These are phyloP conservation scores for Papilio polyxenes DNA, from an alignment of 1,140 invertebrate genomes.

Conservation along the genomic window DNA sequence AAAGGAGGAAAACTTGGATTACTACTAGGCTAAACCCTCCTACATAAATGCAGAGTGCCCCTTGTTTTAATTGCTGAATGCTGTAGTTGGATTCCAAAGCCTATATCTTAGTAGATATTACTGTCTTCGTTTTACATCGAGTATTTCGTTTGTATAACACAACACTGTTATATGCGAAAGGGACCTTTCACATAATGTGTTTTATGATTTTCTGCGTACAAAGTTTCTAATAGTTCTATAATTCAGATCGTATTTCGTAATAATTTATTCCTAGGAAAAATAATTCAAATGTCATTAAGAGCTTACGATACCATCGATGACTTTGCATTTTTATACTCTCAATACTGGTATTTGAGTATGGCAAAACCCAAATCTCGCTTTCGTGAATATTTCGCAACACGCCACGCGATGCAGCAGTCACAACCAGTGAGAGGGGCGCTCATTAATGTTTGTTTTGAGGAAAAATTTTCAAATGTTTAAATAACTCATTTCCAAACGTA, in stretches of 20 bases:
- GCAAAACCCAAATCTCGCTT: conserved; percentile 17
- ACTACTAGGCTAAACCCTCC: not conserved
- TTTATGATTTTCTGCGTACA: not conserved
- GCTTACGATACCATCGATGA: not conserved
- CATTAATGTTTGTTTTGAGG: conserved; percentile 6
- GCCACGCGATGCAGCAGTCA: not conserved
- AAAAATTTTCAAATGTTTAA: not conserved
- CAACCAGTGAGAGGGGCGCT: not conserved
- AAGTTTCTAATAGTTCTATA: not conserved
- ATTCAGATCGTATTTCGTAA: not conserved
- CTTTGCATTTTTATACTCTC: conserved; percentile 2
- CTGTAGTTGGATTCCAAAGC: too few relatives aligned
- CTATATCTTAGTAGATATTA: too few relatives aligned
- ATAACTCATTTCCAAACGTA: not conserved
- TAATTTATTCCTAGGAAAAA: not conserved
- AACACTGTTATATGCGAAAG: not conserved
- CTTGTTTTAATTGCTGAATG: not conserved
- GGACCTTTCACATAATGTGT: not conserved
- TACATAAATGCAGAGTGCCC: not conserved
- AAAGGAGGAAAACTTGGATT: conserved; percentile 1
- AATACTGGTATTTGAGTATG: not conserved
- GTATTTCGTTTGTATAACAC: not conserved
- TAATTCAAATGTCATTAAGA: conserved; percentile 18
- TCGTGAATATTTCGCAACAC: conserved; percentile 16
- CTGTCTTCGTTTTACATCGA: too few relatives aligned